phyloP scores from a whole-genome alignment of 1,140 invertebrate genomes.

The Acromyrmex charruanus region DNA sequence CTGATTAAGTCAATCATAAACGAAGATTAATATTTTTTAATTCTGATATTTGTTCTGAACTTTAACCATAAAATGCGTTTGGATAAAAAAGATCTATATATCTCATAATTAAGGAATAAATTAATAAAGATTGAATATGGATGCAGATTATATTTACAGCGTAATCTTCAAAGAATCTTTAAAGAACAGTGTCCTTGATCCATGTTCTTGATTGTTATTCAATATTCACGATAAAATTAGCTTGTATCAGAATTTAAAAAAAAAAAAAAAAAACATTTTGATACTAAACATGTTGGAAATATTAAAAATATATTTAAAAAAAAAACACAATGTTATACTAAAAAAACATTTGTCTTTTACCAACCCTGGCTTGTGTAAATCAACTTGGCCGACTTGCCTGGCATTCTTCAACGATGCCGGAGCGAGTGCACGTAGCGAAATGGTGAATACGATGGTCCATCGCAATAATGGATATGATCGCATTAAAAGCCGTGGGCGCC shows the following conservation, averaged over 20 bases:
- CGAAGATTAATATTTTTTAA: neutral
- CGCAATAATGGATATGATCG: conserved; percentile 57
- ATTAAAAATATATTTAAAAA: too few species aligned
- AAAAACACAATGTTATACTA: too few species aligned
- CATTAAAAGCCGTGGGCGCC: conserved; percentile 52
- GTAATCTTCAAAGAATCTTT: neutral
- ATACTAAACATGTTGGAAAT: too few species aligned
- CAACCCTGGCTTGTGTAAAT: neutral
- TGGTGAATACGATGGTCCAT: conserved; percentile 45
- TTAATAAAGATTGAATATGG: neutral
- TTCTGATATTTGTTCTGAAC: neutral
- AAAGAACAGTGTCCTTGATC: neutral
- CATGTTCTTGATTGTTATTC: neutral
- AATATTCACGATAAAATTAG: conserved; percentile 3
- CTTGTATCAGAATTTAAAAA: too few species aligned
- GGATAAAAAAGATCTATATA: neutral
- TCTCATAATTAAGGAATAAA: neutral
- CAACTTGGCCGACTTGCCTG: neutral
- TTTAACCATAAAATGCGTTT: neutral
- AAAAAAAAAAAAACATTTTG: too few species aligned
- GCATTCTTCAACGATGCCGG: conserved; percentile 1
- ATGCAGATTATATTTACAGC: neutral
- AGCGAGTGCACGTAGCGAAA: conserved; percentile 30
- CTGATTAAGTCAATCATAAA: neutral
- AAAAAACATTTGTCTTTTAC: too few species aligned